phyloP scores from a whole-genome alignment of 2,888 invertebrate genomes.

The Platerodrilus igneus region DNA sequence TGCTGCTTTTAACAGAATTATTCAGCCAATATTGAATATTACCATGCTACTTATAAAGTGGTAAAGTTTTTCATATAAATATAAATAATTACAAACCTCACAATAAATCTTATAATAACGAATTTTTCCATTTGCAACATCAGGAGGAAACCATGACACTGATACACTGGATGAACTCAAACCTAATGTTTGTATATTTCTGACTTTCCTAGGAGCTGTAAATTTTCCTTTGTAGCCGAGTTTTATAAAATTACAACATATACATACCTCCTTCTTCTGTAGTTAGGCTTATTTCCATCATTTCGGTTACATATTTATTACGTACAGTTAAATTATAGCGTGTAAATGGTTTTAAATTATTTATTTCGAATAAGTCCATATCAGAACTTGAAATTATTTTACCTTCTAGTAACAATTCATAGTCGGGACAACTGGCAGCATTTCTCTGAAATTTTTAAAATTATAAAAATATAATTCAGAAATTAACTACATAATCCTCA shows the following conservation, averaged over 20 bases:
- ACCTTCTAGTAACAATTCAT: not conserved
- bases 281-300: not conserved
- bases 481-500: too few relatives aligned
- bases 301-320: not conserved
- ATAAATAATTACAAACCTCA: too few relatives aligned
- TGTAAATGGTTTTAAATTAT: conserved; percentile 7
- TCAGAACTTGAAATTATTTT: not conserved
- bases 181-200: not conserved
- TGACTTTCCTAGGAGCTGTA: not conserved
- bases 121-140: conserved; percentile 4
- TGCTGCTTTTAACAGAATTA: too few relatives aligned
- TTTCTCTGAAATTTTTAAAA: conserved; percentile 7
- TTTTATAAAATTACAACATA: too few relatives aligned
- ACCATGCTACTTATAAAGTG: too few relatives aligned
- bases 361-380: not conserved
- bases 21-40: too few relatives aligned
- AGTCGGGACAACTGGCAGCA: conserved; percentile 6
- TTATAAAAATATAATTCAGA: too few relatives aligned
- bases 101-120: conserved; percentile 4
- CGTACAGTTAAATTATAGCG: not conserved
- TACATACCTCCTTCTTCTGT: conserved; percentile 16
- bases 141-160: conserved; percentile 6
- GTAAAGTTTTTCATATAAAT: too few relatives aligned
- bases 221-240: too few relatives aligned
- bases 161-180: conserved; percentile 2